These are phyloP conservation scores for Drosophila azteca DNA, from an alignment of 1,140 invertebrate species.

Conservation along the genomic window DNA sequence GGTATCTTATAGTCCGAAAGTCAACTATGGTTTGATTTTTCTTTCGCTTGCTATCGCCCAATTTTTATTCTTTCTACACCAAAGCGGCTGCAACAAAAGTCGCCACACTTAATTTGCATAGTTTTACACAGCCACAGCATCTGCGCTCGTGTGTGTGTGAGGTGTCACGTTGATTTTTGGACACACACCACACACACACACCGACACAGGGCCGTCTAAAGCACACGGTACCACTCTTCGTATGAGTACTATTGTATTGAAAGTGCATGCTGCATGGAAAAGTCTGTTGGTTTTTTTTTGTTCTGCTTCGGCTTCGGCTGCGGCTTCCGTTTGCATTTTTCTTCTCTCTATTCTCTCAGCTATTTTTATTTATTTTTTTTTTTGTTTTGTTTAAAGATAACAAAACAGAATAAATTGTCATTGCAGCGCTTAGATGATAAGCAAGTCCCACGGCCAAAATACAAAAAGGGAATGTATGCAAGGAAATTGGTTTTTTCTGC, in stretches of 20 bases:
- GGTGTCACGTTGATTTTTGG: conserved; percentile 65
- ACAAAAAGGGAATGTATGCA: conserved; percentile 5
- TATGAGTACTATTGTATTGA: conserved; percentile 79
- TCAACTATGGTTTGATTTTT: neutral
- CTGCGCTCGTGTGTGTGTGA: conserved; percentile 38
- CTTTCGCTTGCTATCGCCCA: conserved; percentile 42
- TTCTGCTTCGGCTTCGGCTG: conserved; percentile 22
- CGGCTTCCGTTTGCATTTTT: conserved; percentile 38
- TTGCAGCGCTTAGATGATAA: conserved; percentile 61
- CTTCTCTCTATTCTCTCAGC: conserved; percentile 3
- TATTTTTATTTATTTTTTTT: conserved; percentile 2
- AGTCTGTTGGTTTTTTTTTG: conserved; percentile 16
- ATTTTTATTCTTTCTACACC: conserved; percentile 76
- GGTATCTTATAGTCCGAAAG: too few relatives aligned
- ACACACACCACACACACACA: conserved; percentile 22
- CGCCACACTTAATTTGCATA: conserved; percentile 80
- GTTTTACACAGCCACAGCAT: conserved; percentile 67
- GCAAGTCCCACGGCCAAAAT: conserved; percentile 41
- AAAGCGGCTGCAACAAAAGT: conserved; percentile 60
- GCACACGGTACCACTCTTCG: conserved; percentile 60
- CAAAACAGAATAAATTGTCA: conserved; percentile 65
- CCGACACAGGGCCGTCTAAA: conserved; percentile 1
- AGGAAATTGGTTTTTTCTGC: too few relatives aligned
- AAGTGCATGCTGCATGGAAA: conserved; percentile 45
- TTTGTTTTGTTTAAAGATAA: conserved; percentile 63